Percentiles rank a stretch among this genome's conserved stretches.
phyloP scores from a whole-genome alignment of 2,797 vertebrate genomes.

The Coranthus polyacanthus region DNA sequence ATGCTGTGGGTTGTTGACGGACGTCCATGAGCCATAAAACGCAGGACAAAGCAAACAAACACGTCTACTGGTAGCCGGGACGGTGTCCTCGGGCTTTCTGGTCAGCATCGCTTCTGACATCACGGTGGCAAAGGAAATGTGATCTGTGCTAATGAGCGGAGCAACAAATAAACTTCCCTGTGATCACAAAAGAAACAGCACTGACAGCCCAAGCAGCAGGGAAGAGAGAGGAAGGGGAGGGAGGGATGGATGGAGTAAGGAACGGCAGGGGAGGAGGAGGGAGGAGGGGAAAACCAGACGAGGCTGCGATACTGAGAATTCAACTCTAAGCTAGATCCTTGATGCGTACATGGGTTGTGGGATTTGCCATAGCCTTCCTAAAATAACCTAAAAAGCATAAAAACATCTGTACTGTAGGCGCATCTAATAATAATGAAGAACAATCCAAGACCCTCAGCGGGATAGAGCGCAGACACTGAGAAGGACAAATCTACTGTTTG shows the following conservation, averaged over 20 bases:
- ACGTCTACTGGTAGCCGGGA: conserved; percentile 16
- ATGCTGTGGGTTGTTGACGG: too few relatives aligned
- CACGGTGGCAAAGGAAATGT: conserved; percentile 19
- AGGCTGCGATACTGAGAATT: conserved; percentile 43
- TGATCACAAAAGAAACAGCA: conserved; percentile 41
- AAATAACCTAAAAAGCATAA: conserved; percentile 64
- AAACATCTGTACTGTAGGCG: conserved; percentile 52
- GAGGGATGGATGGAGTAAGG: neutral
- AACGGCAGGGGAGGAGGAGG: neutral
- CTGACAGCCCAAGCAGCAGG: conserved; percentile 25
- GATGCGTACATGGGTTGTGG: conserved; percentile 52
- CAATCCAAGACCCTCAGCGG: neutral
- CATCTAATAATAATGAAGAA: conserved; percentile 21
- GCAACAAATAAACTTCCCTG: conserved; percentile 50
- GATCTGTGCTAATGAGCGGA: conserved; percentile 45
- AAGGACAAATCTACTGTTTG: neutral
- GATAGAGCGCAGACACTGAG: neutral
- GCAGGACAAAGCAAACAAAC: too few relatives aligned
- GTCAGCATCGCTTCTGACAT: conserved; percentile 14
- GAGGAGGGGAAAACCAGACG: conserved; percentile 14
- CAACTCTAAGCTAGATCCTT: conserved; percentile 40
- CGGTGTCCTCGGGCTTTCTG: too few relatives aligned
- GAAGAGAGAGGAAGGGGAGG: too few relatives aligned
- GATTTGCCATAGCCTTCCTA: conserved; percentile 55
- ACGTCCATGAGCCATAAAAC: too few relatives aligned